Base-by-base conservation (phyloP, 2,797 vertebrate genomes). In the Sebastes matsubarae region DNA sequence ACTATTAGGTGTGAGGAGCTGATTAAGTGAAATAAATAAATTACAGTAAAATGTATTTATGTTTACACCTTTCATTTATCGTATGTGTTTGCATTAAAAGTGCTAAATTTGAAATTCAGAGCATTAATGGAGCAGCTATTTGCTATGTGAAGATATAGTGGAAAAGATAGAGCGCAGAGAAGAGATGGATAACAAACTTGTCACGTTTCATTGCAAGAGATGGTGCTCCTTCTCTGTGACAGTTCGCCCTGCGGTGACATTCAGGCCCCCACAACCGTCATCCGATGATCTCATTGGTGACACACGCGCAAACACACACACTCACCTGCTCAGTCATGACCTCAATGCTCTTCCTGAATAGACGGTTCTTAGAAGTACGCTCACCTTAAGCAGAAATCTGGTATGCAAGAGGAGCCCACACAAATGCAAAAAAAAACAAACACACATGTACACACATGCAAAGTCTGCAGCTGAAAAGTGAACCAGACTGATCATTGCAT, bases 341-440 rank as follows among this genome's bases (percentile, higher is more conserved):
- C 91, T 93, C 84, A 71, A 66, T 66, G 55, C 64, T 77, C 87
- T 93, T 90, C 88, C 88, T 87, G 85, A 85, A 88, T 29, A 83
- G 72, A 72, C 38, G 42, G n/a, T 94, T 92, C 89, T 90, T 77
- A 90, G 77, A 92, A 93, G 36, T 13, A 64, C 11, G 24, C 74
- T 86, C 6, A 66, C 60, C 71, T 87, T 89, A 20, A 87, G 30
- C 74, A 80, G 83, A 89, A 89, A 72, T 57, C 22, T 36, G 8
- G 64, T 64, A 65, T 69, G 64, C 46, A 79, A 11, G 57, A n/a
- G n/a, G 32, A 87, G 60, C 87, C 83, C 87, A 87, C 91, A 42
- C 86, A 81, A 36, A 46, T 32, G 4, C 18, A n/a, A 29, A 32
- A 52, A 69, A 36, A 66, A 38, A 0, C 16, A 16, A 24, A 52